Conservation (phyloP, 2,113 vertebrate genomes). For the Morone saxatilis region DNA sequence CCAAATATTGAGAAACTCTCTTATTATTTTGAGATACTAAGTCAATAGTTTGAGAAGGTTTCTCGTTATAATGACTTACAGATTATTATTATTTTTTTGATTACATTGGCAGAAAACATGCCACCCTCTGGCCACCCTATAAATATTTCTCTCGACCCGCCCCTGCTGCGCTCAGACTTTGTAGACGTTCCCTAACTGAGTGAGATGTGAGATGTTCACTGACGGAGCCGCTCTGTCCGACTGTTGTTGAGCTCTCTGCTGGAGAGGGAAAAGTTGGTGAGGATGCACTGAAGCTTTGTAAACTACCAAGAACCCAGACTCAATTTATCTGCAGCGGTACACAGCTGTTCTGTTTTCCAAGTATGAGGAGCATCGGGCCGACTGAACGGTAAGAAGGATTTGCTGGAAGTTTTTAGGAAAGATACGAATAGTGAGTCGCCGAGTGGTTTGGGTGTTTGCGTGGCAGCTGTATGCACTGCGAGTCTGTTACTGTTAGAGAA, state of each 20-base stretch:
- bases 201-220: constrained; percentile 34
- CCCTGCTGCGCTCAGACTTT: constrained; percentile 23
- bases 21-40: too few relatives aligned
- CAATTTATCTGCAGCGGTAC: constrained; percentile 12
- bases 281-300: constrained; percentile 26
- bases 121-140: too few relatives aligned
- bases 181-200: constrained; percentile 55
- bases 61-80: too few relatives aligned
- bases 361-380: constrained; percentile 1
- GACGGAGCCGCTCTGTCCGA: constrained; percentile 10
- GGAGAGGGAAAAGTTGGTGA: not conserved
- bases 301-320: not conserved
- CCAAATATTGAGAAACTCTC: too few relatives aligned
- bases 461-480: constrained; percentile 59
- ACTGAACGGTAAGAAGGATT: constrained; percentile 35
- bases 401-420: not conserved
- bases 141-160: too few relatives aligned
- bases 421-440: too few relatives aligned
- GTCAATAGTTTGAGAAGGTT: too few relatives aligned
- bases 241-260: not conserved
- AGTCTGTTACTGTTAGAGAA: not conserved
- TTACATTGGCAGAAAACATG: too few relatives aligned
- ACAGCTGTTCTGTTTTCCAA: not conserved
- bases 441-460: constrained; percentile 59
- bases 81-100: too few relatives aligned